A percentile compares a stretch with the other conserved stretches of the same genome.
phyloP scores from a whole-genome alignment of 1,140 invertebrate genomes.

The Sycophila sp. region DNA sequence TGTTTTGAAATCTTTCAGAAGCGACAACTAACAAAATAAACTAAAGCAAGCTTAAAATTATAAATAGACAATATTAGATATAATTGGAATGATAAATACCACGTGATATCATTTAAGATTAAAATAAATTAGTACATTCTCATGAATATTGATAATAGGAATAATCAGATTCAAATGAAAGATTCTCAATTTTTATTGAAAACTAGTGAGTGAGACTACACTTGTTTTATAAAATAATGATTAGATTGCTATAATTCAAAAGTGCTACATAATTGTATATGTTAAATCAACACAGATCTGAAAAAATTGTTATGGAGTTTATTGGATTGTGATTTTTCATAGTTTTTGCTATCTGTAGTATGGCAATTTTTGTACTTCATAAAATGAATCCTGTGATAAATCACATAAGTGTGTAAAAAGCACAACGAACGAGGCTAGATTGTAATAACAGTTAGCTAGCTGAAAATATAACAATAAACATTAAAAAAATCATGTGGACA shows the following conservation, averaged over 20 bases:
- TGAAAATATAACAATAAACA: not conserved
- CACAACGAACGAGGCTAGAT: conserved; percentile 6
- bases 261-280: not conserved
- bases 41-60: not conserved
- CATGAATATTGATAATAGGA: too few relatives aligned
- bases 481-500: not conserved
- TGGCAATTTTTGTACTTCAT: conserved; percentile 3
- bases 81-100: not conserved
- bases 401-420: conserved; percentile 29
- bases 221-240: not conserved
- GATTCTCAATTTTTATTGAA: not conserved
- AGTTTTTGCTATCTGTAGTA: conserved; percentile 7
- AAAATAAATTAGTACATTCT: too few relatives aligned
- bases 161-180: not conserved
- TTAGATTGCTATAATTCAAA: not conserved
- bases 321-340: conserved; percentile 10
- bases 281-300: not conserved
- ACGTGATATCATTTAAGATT: too few relatives aligned
- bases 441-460: not conserved
- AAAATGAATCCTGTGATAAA: conserved; percentile 36
- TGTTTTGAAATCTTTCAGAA: conserved; percentile 30
- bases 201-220: not conserved
- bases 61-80: not conserved
- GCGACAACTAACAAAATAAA: conserved; percentile 8
- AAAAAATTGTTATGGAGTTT: not conserved